Evolutionary conservation across 2,888 invertebrate genomes (phyloP), one percentile per base, ranked within the genome.

Genomic region (Drosophila lacicola): DNA sequence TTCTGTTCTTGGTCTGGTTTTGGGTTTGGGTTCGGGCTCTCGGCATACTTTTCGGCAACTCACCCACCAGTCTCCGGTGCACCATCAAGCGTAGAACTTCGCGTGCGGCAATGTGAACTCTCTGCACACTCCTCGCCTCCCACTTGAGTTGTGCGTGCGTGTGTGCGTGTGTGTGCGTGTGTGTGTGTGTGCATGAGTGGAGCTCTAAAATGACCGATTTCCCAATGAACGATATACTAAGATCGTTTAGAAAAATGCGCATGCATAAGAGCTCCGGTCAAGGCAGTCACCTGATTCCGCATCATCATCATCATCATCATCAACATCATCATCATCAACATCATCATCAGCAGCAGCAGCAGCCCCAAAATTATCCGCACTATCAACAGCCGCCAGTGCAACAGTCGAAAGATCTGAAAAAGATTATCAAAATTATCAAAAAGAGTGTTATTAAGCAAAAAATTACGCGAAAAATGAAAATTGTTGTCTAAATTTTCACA

Each of bases 31-130:
- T 68, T 70, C 73, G 73, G 88, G 89, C 88, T 89, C 78, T 73
- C 73, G 74, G 80, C 75, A 63, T 74, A 81, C 65, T 80, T 89
- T 90, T 83, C 70, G 88, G 84, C 83, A 84, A 83, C 89, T 89
- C 91, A 90, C 85, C 89, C 91, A 89, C 88, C 92, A 92, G 92
- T 92, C 90, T 88, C 78, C 79, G 71, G 70, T 71, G 82, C 82
- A 86, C 87, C 83, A 84, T 82, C 89, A 79, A 86, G 78, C 88
- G 75, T 75, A 80, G 64, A 90, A 80, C 90, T 80, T 82, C 82
- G 80, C 42, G 66, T 56, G 66, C 84, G 85, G 81, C 79, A 78
- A 82, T 87, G 88, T 87, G 67, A 81, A 47, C 61, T 46, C 42
- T 21, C 37, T 39, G 58, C 46, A 11, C 19, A 39, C 8, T 8